Evolutionary conservation across 2,113 vertebrate species (phyloP).

Genomic region (Saimiri boliviensis): DNA sequence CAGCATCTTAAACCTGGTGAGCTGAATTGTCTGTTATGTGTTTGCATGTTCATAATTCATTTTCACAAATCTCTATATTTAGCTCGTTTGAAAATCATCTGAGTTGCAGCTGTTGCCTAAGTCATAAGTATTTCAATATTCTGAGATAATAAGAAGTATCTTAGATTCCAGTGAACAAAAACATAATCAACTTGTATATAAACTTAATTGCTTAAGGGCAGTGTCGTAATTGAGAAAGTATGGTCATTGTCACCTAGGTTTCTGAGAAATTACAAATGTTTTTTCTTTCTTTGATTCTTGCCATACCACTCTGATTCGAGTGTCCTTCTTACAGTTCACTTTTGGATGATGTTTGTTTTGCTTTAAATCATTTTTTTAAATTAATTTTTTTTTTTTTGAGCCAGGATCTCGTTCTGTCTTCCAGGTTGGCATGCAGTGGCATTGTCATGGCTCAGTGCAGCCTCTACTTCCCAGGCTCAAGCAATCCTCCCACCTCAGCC

Average conservation of each 20-base stretch:
- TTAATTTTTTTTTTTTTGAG: too few species aligned
- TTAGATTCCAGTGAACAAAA: constrained; percentile 48
- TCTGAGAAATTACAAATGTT: neutral
- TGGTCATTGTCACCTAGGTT: neutral
- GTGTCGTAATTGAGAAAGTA: neutral
- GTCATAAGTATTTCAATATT: constrained; percentile 36
- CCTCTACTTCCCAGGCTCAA: too few species aligned
- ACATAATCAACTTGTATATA: constrained; percentile 33
- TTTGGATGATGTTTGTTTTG: neutral
- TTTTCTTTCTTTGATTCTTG: neutral
- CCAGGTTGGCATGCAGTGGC: too few species aligned
- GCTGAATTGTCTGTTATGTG: neutral
- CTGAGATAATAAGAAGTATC: constrained; percentile 45
- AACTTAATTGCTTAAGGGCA: constrained; percentile 27
- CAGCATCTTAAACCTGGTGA: constrained; percentile 34
- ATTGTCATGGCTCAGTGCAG: too few species aligned
- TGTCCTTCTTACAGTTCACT: neutral
- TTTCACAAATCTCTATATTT: constrained; percentile 18
- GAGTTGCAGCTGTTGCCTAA: constrained; percentile 57
- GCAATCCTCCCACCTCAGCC: too few species aligned
- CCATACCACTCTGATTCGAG: neutral
- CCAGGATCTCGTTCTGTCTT: too few species aligned
- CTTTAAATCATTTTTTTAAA: neutral
- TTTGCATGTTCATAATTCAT: constrained; percentile 57
- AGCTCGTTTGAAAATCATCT: constrained; percentile 53